Evolutionary conservation across 1,140 invertebrate genomes (phyloP).

Genomic region (Aplysia californica): DNA sequence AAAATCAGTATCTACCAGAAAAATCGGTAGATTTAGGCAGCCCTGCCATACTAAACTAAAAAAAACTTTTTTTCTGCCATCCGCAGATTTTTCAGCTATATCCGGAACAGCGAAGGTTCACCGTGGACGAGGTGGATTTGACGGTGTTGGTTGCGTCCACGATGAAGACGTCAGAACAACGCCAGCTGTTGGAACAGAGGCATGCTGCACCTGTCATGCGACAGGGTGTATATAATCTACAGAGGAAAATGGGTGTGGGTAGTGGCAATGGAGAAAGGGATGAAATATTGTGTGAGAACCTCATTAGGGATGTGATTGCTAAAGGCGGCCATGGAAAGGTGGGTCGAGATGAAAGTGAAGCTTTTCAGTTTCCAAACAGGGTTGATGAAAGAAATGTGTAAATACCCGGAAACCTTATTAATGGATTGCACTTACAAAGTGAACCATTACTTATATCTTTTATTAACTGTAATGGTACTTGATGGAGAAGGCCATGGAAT

Average conservation of each 20-base stretch:
- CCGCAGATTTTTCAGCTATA: background rate
- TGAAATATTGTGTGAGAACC: background rate
- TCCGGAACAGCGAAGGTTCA: background rate
- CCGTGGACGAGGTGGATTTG: background rate
- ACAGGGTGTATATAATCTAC: background rate
- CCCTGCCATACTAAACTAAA: too few relatives aligned
- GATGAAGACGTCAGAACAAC: background rate
- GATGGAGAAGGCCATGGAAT: background rate
- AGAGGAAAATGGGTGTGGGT: background rate
- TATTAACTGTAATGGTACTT: background rate
- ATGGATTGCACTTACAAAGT: background rate
- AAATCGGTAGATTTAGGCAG: too few relatives aligned
- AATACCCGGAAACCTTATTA: background rate
- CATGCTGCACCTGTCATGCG: background rate
- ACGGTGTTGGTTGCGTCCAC: background rate
- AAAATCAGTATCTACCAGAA: too few relatives aligned
- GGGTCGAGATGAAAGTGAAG: background rate
- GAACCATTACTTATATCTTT: background rate
- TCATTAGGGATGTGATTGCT: background rate
- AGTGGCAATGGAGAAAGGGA: background rate
- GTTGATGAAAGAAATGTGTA: background rate
- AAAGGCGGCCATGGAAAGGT: background rate
- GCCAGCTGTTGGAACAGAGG: background rate
- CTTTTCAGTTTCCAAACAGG: background rate
- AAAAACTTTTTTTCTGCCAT: background rate